Evolutionary conservation across 2,797 vertebrate genomes (phyloP), one percentile per base, ranked within the genome.

Genomic region (Cuniculus paca): DNA sequence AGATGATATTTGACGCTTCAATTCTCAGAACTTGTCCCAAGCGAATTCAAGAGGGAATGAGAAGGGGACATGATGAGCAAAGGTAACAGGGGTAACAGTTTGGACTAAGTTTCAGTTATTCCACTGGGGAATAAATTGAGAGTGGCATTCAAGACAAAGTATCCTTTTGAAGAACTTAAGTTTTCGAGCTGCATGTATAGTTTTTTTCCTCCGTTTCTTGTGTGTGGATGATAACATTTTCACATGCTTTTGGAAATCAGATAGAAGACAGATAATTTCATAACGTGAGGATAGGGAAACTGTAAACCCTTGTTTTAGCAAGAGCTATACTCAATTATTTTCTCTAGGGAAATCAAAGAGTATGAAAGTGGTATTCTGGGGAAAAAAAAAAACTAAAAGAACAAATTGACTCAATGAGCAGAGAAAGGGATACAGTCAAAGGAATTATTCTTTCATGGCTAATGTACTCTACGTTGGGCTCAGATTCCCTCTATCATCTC

Each of bases 371-470:
- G 34, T 60, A 50, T 65, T 60, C 93, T 96, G 39, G 48, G 92
- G 77, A 79, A 80, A 26, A 34, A 36, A 8, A 50, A 92, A 79
- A 81, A 77, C 17, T 48, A 45, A 65, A 81, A 63, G 65, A 92
- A 34, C 45, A 87, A 89, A 92, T 92, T 92, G 96, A 80, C 79
- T 70, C 17, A 94, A 61, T 80, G 85, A 96, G 91, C 92, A 93
- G 85, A 96, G 83, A 39, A 94, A 90, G 45, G 96, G 65, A 91
- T 48, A 1, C 19, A 87, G n/a, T 39, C 12, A n/a, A 26, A 92
- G 94, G 86, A n/a, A 50, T 65, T 63, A 54, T 93, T 97, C 88
- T 97, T 95, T 95, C 88, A 31, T 88, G 94, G 81, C 94, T 95
- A 85, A 88, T 93, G 34, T 11, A 17, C 31, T 82, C 63, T 88